These are phyloP conservation scores for Cotesia glomerata DNA, from an alignment of 1,140 invertebrate species.

Conservation along the genomic window DNA sequence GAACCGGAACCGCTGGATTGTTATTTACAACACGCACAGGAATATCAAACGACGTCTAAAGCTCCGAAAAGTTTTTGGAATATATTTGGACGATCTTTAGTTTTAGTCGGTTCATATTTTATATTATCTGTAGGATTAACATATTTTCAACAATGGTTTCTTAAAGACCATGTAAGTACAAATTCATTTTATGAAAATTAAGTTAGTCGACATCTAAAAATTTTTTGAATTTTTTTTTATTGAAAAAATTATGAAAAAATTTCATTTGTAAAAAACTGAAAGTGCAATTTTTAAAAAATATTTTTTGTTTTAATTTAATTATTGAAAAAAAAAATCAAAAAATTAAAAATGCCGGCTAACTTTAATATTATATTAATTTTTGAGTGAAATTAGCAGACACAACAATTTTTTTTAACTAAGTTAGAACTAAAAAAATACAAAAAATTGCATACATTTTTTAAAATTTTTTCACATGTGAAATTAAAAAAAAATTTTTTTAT, in stretches of 20 bases:
- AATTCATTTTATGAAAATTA: conserved; percentile 17
- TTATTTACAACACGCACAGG: conserved; percentile 49
- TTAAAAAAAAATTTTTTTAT: too few species aligned
- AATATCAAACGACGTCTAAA: conserved; percentile 47
- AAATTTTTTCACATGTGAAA: too few species aligned
- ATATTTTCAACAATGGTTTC: conserved; percentile 94
- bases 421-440: too few species aligned
- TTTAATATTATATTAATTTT: too few species aligned
- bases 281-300: too few species aligned
- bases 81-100: conserved; percentile 54
- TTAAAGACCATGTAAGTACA: conserved; percentile 72
- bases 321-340: background rate
- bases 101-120: conserved; percentile 83
- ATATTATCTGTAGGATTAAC: conserved; percentile 91
- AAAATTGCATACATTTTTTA: too few species aligned
- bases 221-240: too few species aligned
- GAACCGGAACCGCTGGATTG: conserved; percentile 55
- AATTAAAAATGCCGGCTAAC: too few species aligned
- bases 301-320: conserved; percentile 4
- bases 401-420: background rate
- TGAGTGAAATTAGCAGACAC: too few species aligned
- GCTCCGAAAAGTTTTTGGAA: conserved; percentile 47
- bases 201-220: too few species aligned
- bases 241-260: too few species aligned
- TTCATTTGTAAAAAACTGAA: too few species aligned